phyloP scores from a whole-genome alignment of 2,888 invertebrate species.

The Stictocephala bisonia region DNA sequence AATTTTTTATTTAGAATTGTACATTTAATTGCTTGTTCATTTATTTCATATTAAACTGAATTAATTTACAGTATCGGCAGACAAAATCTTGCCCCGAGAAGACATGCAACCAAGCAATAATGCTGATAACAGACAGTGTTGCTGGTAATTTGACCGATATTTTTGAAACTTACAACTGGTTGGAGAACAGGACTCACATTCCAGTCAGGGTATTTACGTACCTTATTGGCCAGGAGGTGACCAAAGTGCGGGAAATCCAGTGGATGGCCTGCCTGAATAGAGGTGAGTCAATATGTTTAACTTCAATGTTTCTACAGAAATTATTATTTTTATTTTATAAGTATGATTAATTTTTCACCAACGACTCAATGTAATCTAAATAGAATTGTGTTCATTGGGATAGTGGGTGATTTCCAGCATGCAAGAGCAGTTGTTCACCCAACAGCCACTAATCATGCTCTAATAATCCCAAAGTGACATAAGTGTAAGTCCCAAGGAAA shows the following conservation, averaged over 20 bases:
- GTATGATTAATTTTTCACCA: not conserved
- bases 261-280: slow-evolving; percentile 97
- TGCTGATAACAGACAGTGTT: slow-evolving; percentile 96
- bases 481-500: too few species aligned
- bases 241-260: slow-evolving; percentile 87
- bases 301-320: not conserved
- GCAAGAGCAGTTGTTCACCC: too few species aligned
- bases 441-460: too few species aligned
- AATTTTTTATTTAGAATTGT: too few species aligned
- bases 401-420: too few species aligned
- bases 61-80: slow-evolving; percentile 66
- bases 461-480: too few species aligned
- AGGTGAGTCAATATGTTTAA: slow-evolving; percentile 68
- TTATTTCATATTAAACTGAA: too few species aligned
- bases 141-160: slow-evolving; percentile 88
- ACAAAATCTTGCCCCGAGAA: slow-evolving; percentile 66
- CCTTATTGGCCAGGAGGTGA: slow-evolving; percentile 93
- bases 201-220: slow-evolving; percentile 96
- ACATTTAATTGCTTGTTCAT: too few species aligned
- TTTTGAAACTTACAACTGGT: slow-evolving; percentile 83
- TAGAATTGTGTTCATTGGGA: too few species aligned
- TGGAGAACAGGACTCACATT: slow-evolving; percentile 75
- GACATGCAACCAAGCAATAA: slow-evolving; percentile 92
- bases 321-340: not conserved
- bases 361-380: too few species aligned